Base-by-base conservation (phyloP, 2,888 invertebrate species). In the Troides aeacus region DNA sequence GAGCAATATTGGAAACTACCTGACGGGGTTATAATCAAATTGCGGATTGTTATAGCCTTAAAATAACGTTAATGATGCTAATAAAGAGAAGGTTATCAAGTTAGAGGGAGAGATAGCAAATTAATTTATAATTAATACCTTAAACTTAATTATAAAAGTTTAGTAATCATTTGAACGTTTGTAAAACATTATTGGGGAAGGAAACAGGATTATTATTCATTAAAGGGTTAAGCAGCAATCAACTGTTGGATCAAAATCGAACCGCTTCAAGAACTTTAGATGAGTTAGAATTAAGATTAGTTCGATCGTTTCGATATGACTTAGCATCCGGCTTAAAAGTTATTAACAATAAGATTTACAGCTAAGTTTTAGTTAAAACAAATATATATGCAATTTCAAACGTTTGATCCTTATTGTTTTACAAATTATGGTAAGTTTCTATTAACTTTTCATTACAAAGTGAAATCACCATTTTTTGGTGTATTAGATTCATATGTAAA, bases 271-370 rank as follows among this genome's bases (percentile, higher is more conserved):
- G 53, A 66, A 67, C 39, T 67, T 62, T 67, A 39, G 62, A 67
- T 62, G 23, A 53, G 62, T 67, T 56, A 39, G 66, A 18, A 23
- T 66, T 66, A 66, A 66, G 66, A 66, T 66, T 67, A 67, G 57
- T 46, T 67, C 42, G 57, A 21, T 21, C 62, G 15, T 57, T 62
- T 62, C 30, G 62, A 42, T 62, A 17, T 42, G 24, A 62, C 62
- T 67, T 56, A 50, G 57, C 24, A 36, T 30, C 17, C 30, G 39
- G 30, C 62, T 62, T 46, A 24, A 46, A 67, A 67, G 58, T 42
- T 18, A 53, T 53, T 46, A 42, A 15, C 30, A 46, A 18, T 62
- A 17, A 56, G 39, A 46, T 23, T 46, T 56, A 36, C 8, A 39
- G 30, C 17, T 24, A 10, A 17, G 24, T 17, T n/a, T 60, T 36